Conservation (phyloP, 2,113 vertebrate species). For the Gymnobelideus leadbeateri region DNA sequence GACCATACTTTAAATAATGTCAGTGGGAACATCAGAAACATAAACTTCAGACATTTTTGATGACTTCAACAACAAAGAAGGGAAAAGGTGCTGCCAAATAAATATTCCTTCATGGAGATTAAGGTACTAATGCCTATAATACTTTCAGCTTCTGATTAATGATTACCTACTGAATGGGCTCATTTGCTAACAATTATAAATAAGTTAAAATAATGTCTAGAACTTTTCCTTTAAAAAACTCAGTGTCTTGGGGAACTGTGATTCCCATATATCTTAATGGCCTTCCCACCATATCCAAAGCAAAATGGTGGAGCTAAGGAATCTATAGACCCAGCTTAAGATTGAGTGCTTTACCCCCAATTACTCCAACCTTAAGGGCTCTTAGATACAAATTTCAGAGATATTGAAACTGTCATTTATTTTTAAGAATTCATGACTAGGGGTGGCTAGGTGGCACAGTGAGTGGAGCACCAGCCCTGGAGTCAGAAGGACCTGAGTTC, state of each 20-base stretch:
- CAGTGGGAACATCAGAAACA: slow-evolving; percentile 67
- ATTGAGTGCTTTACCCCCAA: slow-evolving; percentile 2
- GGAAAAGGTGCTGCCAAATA: slow-evolving; percentile 71
- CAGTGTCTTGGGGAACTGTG: slow-evolving; percentile 10
- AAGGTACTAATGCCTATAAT: slow-evolving; percentile 66
- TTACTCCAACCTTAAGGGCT: neutral
- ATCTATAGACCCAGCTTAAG: neutral
- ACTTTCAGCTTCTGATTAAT: slow-evolving; percentile 78
- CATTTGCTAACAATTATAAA: slow-evolving; percentile 14
- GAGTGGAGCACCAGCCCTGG: too few species aligned
- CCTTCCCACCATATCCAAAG: slow-evolving; percentile 19
- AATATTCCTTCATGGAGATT: slow-evolving; percentile 75
- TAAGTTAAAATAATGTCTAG: slow-evolving; percentile 16
- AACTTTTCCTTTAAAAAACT: slow-evolving; percentile 30
- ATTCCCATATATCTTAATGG: slow-evolving; percentile 18
- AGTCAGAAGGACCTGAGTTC: too few species aligned
- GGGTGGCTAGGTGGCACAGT: too few species aligned
- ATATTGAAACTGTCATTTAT: neutral
- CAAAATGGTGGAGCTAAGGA: neutral
- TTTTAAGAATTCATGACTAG: slow-evolving; percentile 43
- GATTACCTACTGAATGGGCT: slow-evolving; percentile 40
- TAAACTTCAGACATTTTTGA: slow-evolving; percentile 70
- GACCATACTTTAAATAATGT: slow-evolving; percentile 73
- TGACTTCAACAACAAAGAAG: slow-evolving; percentile 71
- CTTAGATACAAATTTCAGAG: slow-evolving; percentile 8